Evolutionary conservation across 1,140 invertebrate genomes (phyloP).

Genomic region (Drosophila rhopaloa): DNA sequence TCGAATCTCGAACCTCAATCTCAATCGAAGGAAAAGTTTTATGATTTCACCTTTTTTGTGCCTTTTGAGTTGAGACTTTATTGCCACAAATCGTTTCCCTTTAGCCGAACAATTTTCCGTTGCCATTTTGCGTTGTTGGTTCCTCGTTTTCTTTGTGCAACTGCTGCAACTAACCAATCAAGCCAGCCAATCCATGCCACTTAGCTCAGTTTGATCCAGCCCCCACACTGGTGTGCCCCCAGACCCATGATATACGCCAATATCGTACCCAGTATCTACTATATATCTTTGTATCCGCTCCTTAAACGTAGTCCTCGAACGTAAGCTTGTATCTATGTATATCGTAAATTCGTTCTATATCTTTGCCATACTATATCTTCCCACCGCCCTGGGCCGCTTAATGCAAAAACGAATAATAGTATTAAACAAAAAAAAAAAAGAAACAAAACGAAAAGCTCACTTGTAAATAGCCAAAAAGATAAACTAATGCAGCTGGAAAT

Average conservation of each 20-base stretch:
- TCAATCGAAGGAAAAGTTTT: conserved; percentile 39
- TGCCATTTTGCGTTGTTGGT: conserved; percentile 24
- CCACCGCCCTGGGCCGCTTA: conserved; percentile 37
- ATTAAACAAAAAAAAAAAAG: not conserved
- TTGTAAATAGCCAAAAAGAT: conserved; percentile 28
- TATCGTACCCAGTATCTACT: conserved; percentile 28
- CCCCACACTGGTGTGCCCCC: conserved; percentile 27
- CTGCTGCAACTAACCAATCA: conserved; percentile 33
- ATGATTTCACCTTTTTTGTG: conserved; percentile 45
- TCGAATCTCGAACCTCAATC: conserved; percentile 14
- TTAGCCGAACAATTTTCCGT: conserved; percentile 38
- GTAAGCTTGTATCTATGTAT: conserved; percentile 43
- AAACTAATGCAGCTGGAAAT: conserved; percentile 27
- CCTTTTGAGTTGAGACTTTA: conserved; percentile 52
- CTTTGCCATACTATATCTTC: conserved; percentile 18
- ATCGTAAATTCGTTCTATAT: conserved; percentile 37
- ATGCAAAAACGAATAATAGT: conserved; percentile 8
- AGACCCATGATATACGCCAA: conserved; percentile 11
- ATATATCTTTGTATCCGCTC: conserved; percentile 32
- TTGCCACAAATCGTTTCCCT: conserved; percentile 53
- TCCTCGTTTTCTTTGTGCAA: conserved; percentile 29
- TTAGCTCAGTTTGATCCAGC: conserved; percentile 35
- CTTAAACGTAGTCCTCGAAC: conserved; percentile 19
- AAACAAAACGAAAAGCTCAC: conserved; percentile 9
- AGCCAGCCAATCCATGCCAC: conserved; percentile 38